phyloP scores from a whole-genome alignment of 2,113 vertebrate genomes.

The Acrocephalus arundinaceus region DNA sequence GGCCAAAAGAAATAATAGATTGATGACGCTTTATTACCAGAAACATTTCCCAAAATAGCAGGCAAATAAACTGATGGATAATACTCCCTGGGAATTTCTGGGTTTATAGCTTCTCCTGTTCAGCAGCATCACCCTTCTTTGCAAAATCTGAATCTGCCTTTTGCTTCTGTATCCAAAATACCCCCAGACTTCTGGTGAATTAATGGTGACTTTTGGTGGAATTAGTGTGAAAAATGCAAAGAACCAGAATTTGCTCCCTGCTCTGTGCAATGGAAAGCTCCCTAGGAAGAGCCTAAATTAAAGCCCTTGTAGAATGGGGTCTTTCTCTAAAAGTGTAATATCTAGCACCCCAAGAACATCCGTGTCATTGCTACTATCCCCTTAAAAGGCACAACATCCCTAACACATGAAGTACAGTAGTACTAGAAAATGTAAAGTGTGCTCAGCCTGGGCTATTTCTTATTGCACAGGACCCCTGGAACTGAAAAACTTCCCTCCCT shows the following conservation, averaged over 20 bases:
- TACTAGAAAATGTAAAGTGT: background rate
- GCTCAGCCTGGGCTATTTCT: background rate
- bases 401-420: background rate
- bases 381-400: background rate
- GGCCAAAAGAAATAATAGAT: conserved; percentile 50
- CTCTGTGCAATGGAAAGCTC: background rate
- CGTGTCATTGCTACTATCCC: background rate
- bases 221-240: background rate
- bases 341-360: background rate
- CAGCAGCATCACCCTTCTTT: background rate
- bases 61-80: conserved; percentile 46
- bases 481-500: background rate
- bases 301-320: background rate
- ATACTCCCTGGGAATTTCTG: background rate
- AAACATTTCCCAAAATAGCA: conserved; percentile 9
- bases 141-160: background rate
- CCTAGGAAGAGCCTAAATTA: background rate
- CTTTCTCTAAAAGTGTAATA: background rate
- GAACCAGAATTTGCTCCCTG: background rate
- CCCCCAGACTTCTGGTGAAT: background rate
- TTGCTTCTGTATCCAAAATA: background rate
- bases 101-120: background rate
- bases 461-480: background rate
- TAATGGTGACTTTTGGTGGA: background rate
- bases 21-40: conserved; percentile 38